Conservation (phyloP, 2,113 vertebrate genomes). For the Embiotoca jacksoni region DNA sequence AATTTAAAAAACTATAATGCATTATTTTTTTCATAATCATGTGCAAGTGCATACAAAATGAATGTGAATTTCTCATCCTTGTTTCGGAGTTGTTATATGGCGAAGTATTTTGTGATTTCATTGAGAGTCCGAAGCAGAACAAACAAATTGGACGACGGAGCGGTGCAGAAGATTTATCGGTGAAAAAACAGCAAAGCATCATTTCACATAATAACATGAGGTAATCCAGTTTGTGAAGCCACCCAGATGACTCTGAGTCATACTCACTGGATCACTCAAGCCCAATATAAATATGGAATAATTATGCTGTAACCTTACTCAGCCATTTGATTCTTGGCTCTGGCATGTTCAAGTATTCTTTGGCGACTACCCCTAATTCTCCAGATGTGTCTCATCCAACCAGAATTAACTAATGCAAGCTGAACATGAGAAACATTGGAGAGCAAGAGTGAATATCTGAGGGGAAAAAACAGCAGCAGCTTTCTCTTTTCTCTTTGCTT, state of each 20-base stretch:
- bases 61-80: background rate
- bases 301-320: background rate
- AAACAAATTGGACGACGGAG: background rate
- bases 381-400: background rate
- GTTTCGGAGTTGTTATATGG: background rate
- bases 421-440: background rate
- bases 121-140: background rate
- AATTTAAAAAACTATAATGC: background rate
- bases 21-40: background rate
- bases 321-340: background rate
- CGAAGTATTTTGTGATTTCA: background rate
- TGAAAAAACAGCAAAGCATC: slow-evolving; percentile 10
- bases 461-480: background rate
- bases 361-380: background rate
- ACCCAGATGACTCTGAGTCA: background rate
- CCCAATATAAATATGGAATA: background rate
- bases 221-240: slow-evolving; percentile 12
- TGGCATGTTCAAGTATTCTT: background rate
- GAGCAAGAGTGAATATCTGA: background rate
- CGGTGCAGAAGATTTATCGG: slow-evolving; percentile 12
- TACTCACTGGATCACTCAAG: background rate
- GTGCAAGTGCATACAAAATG: background rate
- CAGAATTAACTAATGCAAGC: background rate
- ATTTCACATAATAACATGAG: slow-evolving; percentile 14
- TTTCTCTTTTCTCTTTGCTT: background rate